A percentile compares a stretch with the other conserved stretches of the same genome.
phyloP scores from a whole-genome alignment of 2,113 vertebrate genomes.

The Nematolebias whitei region DNA sequence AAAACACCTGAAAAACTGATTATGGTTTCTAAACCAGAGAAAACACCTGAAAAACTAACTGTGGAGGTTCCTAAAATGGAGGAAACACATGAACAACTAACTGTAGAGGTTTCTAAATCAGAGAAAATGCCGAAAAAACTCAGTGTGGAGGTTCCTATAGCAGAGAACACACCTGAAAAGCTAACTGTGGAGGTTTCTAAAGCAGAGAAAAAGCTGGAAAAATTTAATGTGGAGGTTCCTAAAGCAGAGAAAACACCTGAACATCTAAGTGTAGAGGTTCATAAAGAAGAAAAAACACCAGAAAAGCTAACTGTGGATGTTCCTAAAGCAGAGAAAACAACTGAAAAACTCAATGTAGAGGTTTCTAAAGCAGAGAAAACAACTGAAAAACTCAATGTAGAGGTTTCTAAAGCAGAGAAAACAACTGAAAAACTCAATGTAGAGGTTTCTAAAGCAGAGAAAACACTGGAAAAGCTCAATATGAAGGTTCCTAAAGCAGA shows the following conservation, averaged over 20 bases:
- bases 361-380: slow-evolving; percentile 12
- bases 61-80: slow-evolving; percentile 7
- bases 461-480: no score
- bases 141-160: slow-evolving; percentile 1
- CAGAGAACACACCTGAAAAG: slow-evolving; percentile 7
- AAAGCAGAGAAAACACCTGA: background rate
- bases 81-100: slow-evolving; percentile 6
- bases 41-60: slow-evolving; percentile 10
- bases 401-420: slow-evolving; percentile 22
- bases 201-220: slow-evolving; percentile 22
- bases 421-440: background rate
- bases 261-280: background rate
- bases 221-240: slow-evolving; percentile 4
- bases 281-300: background rate
- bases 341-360: no score
- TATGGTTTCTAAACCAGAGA: background rate
- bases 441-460: slow-evolving; percentile 2
- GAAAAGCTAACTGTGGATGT: no score
- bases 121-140: no score
- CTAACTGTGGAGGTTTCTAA: background rate
- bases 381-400: background rate
- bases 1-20: slow-evolving; percentile 12
- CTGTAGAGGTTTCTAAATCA: slow-evolving; percentile 5
- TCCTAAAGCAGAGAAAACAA: background rate
- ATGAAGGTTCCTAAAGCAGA: background rate